These are phyloP conservation scores for Onychomys arenicola DNA, from an alignment of 2,797 vertebrate genomes.

Conservation along the genomic window DNA sequence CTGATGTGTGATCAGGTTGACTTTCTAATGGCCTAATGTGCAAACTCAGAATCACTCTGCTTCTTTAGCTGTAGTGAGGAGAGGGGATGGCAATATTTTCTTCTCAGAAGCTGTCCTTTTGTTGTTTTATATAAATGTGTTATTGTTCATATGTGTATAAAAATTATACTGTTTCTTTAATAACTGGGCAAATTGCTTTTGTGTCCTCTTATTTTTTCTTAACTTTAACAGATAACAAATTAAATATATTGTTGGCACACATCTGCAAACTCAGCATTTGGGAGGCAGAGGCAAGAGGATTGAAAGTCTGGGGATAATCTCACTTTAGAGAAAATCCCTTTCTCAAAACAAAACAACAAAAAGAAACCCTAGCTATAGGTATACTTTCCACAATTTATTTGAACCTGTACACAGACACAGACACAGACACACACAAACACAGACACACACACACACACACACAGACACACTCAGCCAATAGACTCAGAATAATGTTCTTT, in stretches of 20 bases:
- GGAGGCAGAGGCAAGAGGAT: too few species aligned
- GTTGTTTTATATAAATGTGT: neutral
- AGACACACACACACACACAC: too few species aligned
- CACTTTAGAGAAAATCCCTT: neutral
- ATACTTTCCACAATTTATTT: slow-evolving; percentile 17
- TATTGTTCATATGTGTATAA: neutral
- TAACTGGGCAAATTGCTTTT: neutral
- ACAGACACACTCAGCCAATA: neutral
- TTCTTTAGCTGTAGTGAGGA: neutral
- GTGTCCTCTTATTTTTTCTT: neutral
- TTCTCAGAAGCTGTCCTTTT: neutral
- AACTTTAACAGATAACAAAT: neutral
- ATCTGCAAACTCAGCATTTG: neutral
- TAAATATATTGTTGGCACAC: neutral
- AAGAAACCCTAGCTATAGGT: neutral
- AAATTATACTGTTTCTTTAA: neutral
- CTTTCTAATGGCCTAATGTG: neutral
- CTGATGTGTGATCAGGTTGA: neutral
- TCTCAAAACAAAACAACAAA: neutral
- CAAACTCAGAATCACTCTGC: neutral
- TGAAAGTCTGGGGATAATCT: neutral
- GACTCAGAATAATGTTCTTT: neutral
- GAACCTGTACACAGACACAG: neutral
- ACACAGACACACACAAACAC: neutral
- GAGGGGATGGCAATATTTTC: neutral